A percentile compares a stretch with the other conserved stretches of the same genome.
phyloP scores from a whole-genome alignment of 2,888 invertebrate genomes.

The Dyspetes luteomarginatus region DNA sequence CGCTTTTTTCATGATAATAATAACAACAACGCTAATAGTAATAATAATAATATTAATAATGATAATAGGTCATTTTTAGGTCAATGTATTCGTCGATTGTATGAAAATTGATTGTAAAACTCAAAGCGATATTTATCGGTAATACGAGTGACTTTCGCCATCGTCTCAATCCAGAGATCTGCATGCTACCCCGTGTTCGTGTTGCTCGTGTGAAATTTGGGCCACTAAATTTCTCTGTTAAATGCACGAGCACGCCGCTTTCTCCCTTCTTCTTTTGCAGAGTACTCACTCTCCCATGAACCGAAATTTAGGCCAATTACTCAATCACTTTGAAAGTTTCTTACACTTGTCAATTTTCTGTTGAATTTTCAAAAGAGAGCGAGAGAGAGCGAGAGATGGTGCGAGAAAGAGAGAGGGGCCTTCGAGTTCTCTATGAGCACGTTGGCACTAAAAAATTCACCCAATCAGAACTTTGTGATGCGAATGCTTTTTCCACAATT shows the following conservation, averaged over 20 bases:
- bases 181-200: constrained; percentile 19
- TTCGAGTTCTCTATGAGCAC: not conserved
- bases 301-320: constrained; percentile 47
- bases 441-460: not conserved
- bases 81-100: not conserved
- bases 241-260: constrained; percentile 9
- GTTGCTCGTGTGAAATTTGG: constrained; percentile 11
- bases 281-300: constrained; percentile 16
- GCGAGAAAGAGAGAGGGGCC: not conserved
- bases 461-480: not conserved
- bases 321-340: constrained; percentile 38
- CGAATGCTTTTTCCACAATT: not conserved
- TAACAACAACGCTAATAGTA: too few relatives aligned
- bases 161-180: constrained; percentile 1
- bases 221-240: constrained; percentile 19
- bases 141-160: not conserved
- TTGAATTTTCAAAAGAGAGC: not conserved
- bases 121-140: not conserved
- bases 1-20: too few relatives aligned
- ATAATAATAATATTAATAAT: too few relatives aligned
- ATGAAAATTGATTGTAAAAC: not conserved
- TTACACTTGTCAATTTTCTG: constrained; percentile 26
- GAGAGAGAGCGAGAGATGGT: not conserved
- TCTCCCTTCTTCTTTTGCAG: not conserved
- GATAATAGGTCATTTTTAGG: not conserved